Percentiles rank a stretch among this genome's conserved stretches.
These are phyloP conservation scores for Pelodytes ibericus DNA, from an alignment of 2,797 vertebrate species.

Conservation along the genomic window DNA sequence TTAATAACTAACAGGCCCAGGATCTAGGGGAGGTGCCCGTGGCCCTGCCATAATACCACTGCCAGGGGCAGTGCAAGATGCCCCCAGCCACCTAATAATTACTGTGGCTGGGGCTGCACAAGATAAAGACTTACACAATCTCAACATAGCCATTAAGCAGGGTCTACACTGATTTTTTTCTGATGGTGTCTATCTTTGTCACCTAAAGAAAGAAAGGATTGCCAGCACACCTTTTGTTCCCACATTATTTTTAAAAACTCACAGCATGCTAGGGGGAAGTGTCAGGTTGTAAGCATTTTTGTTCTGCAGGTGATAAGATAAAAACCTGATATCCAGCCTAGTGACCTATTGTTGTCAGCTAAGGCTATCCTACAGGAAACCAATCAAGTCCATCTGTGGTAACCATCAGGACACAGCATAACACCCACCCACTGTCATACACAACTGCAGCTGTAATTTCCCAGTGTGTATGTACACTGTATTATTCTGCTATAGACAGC, in stretches of 20 bases:
- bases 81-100: too few species aligned
- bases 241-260: not conserved
- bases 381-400: not conserved
- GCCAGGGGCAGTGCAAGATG: too few species aligned
- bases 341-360: not conserved
- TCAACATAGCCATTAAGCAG: too few species aligned
- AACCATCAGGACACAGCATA: not conserved
- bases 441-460: not conserved
- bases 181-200: too few species aligned
- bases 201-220: too few species aligned
- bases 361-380: not conserved
- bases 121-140: too few species aligned
- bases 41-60: too few species aligned
- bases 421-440: slow-evolving; percentile 17
- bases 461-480: not conserved
- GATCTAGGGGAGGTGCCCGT: too few species aligned
- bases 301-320: not conserved
- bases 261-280: not conserved
- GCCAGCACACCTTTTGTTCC: too few species aligned
- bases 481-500: not conserved
- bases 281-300: not conserved
- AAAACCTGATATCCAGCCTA: slow-evolving; percentile 5
- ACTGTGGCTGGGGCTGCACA: too few species aligned
- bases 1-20: too few species aligned
- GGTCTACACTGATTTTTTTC: too few species aligned